These are phyloP conservation scores for Phalacrocorax carbo DNA, from an alignment of 2,113 vertebrate species.

Conservation along the genomic window DNA sequence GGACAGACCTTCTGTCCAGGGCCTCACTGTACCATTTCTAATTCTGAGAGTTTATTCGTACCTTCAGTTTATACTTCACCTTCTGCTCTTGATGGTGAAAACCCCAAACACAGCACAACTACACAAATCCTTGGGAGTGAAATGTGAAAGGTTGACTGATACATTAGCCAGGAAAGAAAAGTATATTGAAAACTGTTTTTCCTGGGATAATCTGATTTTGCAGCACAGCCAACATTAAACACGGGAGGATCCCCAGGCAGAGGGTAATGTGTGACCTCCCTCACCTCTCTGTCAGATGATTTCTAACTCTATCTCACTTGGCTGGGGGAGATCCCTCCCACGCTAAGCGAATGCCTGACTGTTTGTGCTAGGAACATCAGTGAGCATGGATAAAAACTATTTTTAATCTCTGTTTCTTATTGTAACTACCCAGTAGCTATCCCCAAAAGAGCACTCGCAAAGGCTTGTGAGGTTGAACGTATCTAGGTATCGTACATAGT, in stretches of 20 bases:
- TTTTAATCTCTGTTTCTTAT: background rate
- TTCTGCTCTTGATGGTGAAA: background rate
- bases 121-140: background rate
- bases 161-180: constrained; percentile 23
- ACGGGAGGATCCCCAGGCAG: background rate
- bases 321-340: constrained; percentile 39
- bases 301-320: background rate
- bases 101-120: background rate
- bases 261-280: background rate
- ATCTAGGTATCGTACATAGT: fast-evolving
- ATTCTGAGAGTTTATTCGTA: background rate
- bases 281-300: constrained; percentile 6
- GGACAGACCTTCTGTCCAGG: background rate
- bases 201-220: constrained; percentile 35
- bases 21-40: background rate
- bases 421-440: background rate
- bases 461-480: background rate
- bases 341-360: background rate
- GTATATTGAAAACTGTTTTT: background rate
- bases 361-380: background rate
- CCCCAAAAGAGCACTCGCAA: background rate
- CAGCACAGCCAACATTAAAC: background rate
- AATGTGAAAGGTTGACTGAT: background rate
- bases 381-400: background rate
- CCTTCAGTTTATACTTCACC: background rate